Base-by-base conservation (phyloP, 2,888 invertebrate species). In the Drosophila histrio region DNA sequence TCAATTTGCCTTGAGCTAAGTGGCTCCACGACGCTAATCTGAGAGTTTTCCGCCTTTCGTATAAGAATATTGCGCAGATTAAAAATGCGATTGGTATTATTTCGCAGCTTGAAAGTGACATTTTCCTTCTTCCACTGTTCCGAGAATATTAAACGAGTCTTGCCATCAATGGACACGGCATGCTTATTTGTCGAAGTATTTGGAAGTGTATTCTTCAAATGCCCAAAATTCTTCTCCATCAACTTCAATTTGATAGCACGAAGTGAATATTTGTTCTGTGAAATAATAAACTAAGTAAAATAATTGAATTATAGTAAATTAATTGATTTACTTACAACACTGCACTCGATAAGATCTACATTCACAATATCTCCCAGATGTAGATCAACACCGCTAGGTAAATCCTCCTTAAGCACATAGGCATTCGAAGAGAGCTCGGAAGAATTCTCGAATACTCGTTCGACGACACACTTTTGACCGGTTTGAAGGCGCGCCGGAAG, bases 301-400 rank as follows among this genome's bases (percentile, higher is more conserved):
- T 1, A 36, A 17, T 50, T n/a, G n/a, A 34, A 24, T 13, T 9
- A 38, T 38, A 21, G 2, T 6, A 28, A 39, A 15, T 30, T n/a
- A 9, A 24, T 43, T 13, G 15, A n/a, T 8, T 44, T 15, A 21
- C 86, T 85, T 67, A 91, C 91, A 65, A 80, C 94, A 76, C 94
- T 94, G 89, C 96, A 96, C 91, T 96, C 96, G 78, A 96, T 95
- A 1, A 94, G 93, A 88, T 96, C 95, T 4, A 93, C 93, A 57
- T 93, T 88, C 2, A 95, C 95, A 89, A 93, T 93, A 79, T 95
- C 94, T 9, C 95, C 95, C 50, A 93, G 83, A 36, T 92, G 89
- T 0, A 95, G 94, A 30, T 92, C 87, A 67, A 93, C 92, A 0
- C 93, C 94, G 56, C 91, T 89, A 6, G 93, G 92, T 50, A 95